These are phyloP conservation scores for Xestia rhomboidea DNA, from an alignment of 2,888 invertebrate genomes.

Conservation along the genomic window DNA sequence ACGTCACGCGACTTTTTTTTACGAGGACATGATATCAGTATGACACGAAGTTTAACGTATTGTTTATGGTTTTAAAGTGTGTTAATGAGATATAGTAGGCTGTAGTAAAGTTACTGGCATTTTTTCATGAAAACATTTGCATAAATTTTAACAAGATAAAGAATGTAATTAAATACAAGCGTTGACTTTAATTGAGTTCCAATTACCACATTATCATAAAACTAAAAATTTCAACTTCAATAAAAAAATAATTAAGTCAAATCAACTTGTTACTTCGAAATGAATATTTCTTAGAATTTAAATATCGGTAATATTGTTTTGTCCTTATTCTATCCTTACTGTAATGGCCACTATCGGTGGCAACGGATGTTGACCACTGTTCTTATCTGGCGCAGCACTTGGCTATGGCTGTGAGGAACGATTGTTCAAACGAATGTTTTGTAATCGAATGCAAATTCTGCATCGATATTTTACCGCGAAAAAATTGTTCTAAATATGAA, in stretches of 20 bases:
- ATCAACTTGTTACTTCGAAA: slow-evolving; percentile 38
- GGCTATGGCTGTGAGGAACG: slow-evolving; percentile 51
- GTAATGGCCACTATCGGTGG: slow-evolving; percentile 74
- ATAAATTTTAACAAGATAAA: neutral
- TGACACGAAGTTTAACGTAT: slow-evolving; percentile 47
- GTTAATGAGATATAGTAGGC: slow-evolving; percentile 23
- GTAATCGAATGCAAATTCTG: slow-evolving; percentile 45
- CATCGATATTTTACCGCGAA: slow-evolving; percentile 13
- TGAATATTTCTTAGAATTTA: slow-evolving; percentile 68
- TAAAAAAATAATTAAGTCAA: slow-evolving; percentile 32
- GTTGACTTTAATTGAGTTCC: slow-evolving; percentile 27
- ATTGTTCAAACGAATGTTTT: slow-evolving; percentile 68
- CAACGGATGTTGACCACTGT: slow-evolving; percentile 79
- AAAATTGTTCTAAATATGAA: slow-evolving; percentile 13
- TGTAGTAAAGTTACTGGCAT: neutral
- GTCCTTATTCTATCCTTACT: slow-evolving; percentile 74
- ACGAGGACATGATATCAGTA: slow-evolving; percentile 57
- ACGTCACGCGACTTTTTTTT: slow-evolving; percentile 85
- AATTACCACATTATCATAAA: slow-evolving; percentile 28
- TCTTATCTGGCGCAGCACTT: slow-evolving; percentile 77
- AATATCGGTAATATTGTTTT: slow-evolving; percentile 69
- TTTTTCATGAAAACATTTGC: neutral
- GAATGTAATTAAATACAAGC: neutral
- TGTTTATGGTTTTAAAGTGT: slow-evolving; percentile 48
- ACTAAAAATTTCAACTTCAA: slow-evolving; percentile 24